Percentiles rank a stretch among this genome's conserved stretches.
phyloP scores from a whole-genome alignment of 2,888 invertebrate species.

The Perdita meconis region DNA sequence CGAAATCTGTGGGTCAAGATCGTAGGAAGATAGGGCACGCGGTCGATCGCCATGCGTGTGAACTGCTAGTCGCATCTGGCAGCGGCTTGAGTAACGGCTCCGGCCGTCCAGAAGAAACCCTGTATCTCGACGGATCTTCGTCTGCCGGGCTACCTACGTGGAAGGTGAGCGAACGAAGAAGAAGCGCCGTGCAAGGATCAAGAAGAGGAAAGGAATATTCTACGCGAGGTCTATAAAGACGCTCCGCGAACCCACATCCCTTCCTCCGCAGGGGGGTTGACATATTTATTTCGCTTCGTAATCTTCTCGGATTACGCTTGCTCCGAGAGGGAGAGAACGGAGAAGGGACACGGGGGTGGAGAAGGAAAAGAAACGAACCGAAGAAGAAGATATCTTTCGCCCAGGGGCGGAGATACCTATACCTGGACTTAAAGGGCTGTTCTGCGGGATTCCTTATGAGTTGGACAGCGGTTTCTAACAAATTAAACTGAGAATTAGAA shows the following conservation, averaged over 20 bases:
- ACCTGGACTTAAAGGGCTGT: slow-evolving; percentile 52
- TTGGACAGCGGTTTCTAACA: neutral
- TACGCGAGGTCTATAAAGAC: slow-evolving; percentile 69
- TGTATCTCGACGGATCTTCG: slow-evolving; percentile 59
- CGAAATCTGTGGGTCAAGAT: slow-evolving; percentile 56
- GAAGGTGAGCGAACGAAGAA: slow-evolving; percentile 23
- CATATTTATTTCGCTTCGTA: slow-evolving; percentile 79
- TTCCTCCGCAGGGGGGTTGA: slow-evolving; percentile 72
- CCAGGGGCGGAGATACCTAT: slow-evolving; percentile 39
- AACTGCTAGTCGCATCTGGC: slow-evolving; percentile 58
- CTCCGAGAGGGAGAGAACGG: slow-evolving; percentile 19
- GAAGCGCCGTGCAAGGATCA: slow-evolving; percentile 11
- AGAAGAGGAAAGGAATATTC: slow-evolving; percentile 46
- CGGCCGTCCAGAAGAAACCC: slow-evolving; percentile 1
- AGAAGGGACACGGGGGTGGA: slow-evolving; percentile 24
- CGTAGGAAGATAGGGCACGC: slow-evolving; percentile 53
- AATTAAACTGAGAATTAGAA: neutral
- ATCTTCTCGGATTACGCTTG: slow-evolving; percentile 80
- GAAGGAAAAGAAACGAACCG: slow-evolving; percentile 52
- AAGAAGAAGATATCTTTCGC: slow-evolving; percentile 45
- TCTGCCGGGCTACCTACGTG: slow-evolving; percentile 30
- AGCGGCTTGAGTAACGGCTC: slow-evolving; percentile 56
- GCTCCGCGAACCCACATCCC: slow-evolving; percentile 71
- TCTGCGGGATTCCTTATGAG: slow-evolving; percentile 18
- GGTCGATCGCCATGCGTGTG: slow-evolving; percentile 54